These are phyloP conservation scores for Drosophila nr. perissopoda DNA, from an alignment of 2,888 invertebrate species.

Conservation along the genomic window DNA sequence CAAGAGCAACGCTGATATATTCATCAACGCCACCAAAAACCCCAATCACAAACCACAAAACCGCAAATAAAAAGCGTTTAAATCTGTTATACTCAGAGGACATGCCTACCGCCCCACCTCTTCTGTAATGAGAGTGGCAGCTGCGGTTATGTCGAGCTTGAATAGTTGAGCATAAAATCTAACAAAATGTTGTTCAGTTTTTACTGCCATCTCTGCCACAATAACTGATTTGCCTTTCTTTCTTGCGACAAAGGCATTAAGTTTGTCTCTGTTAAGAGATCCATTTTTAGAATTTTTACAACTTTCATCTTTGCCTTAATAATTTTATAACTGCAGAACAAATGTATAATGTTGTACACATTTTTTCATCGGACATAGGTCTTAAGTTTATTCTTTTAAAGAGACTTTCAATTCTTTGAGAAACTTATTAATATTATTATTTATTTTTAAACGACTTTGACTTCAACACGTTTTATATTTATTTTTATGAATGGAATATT, in stretches of 20 bases:
- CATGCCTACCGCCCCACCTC: background rate
- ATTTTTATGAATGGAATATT: background rate
- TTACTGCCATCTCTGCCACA: background rate
- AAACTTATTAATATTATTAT: background rate
- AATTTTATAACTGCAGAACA: too few relatives aligned
- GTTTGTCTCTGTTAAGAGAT: background rate
- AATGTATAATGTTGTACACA: too few relatives aligned
- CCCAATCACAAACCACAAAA: background rate
- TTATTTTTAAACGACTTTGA: background rate
- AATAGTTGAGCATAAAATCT: slow-evolving; percentile 13
- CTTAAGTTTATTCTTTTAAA: background rate
- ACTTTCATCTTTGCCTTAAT: too few relatives aligned
- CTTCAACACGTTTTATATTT: background rate
- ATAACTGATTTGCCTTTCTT: background rate
- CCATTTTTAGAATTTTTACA: too few relatives aligned
- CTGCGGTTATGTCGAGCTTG: slow-evolving; percentile 11
- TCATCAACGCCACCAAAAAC: slow-evolving; percentile 15
- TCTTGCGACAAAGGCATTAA: background rate
- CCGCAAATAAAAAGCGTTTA: slow-evolving; percentile 23
- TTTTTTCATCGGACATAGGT: too few relatives aligned
- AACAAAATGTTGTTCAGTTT: slow-evolving; percentile 17
- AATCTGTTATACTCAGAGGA: slow-evolving; percentile 40
- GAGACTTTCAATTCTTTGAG: background rate
- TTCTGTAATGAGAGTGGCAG: slow-evolving; percentile 3
- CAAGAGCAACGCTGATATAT: slow-evolving; percentile 21